Evolutionary conservation across 2,797 vertebrate genomes (phyloP).

Genomic region (Malurus splendens): DNA sequence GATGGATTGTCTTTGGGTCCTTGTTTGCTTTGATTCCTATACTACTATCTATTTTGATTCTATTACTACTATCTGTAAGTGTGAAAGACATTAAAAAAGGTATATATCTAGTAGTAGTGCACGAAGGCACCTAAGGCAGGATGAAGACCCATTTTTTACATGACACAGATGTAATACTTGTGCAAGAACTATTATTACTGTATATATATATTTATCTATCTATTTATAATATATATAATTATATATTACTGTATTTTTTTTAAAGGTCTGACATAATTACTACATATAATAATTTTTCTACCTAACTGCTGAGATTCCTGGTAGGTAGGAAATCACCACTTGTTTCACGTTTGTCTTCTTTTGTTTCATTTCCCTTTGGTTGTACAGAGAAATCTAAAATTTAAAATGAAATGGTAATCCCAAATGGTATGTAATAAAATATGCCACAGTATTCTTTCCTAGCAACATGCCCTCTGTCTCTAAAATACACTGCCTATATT

Average conservation of each 20-base stretch:
- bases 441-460: background rate
- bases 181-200: background rate
- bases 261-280: background rate
- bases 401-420: background rate
- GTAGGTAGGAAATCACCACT: fast-evolving
- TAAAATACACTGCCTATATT: background rate
- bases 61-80: background rate
- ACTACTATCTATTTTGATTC: background rate
- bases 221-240: no score
- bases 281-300: no score
- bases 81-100: background rate
- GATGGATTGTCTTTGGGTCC: background rate
- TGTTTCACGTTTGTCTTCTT: background rate
- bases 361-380: background rate
- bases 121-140: background rate
- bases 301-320: background rate
- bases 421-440: background rate
- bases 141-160: background rate
- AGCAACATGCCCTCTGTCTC: background rate
- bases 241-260: background rate
- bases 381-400: background rate
- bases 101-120: background rate
- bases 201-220: background rate
- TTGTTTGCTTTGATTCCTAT: background rate
- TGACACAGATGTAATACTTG: background rate